These are phyloP conservation scores for Anguilla obscura DNA, from an alignment of 2,797 vertebrate species.

Conservation along the genomic window DNA sequence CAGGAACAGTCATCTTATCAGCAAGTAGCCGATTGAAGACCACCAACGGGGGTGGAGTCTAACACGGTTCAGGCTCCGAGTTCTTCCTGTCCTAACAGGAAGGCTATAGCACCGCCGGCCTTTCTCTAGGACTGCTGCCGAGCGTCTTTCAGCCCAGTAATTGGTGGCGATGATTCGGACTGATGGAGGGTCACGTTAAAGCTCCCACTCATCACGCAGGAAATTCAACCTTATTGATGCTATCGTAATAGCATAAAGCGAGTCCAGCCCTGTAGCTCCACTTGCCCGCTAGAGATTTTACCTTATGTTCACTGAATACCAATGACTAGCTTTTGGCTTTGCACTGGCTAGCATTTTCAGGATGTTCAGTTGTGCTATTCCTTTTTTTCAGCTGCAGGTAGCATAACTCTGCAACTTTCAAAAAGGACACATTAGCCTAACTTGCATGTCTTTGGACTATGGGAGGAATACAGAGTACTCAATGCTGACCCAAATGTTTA, in stretches of 20 bases:
- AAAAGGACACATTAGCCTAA: too few species aligned
- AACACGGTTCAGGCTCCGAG: background rate
- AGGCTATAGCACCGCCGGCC: background rate
- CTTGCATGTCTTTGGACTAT: too few species aligned
- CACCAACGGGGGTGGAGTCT: background rate
- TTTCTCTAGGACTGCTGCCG: background rate
- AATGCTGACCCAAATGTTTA: too few species aligned
- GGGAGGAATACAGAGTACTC: too few species aligned
- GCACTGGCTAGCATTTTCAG: background rate
- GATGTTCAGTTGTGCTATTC: conserved; percentile 21
- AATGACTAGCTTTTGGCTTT: conserved; percentile 40
- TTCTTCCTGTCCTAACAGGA: background rate
- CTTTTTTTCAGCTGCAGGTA: background rate
- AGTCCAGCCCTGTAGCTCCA: conserved; percentile 34
- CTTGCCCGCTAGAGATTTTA: conserved; percentile 36
- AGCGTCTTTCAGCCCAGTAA: conserved; percentile 33
- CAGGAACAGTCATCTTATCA: background rate
- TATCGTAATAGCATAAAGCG: conserved; percentile 37
- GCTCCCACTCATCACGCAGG: background rate
- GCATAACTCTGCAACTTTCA: too few species aligned
- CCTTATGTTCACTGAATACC: conserved; percentile 33
- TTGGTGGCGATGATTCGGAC: conserved; percentile 52
- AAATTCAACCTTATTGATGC: conserved; percentile 28
- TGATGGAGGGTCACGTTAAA: conserved; percentile 30
- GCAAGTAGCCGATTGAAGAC: background rate